A percentile compares a stretch with the other conserved stretches of the same genome.
phyloP scores from a whole-genome alignment of 2,797 vertebrate species.

The Acipenser oxyrinchus region DNA sequence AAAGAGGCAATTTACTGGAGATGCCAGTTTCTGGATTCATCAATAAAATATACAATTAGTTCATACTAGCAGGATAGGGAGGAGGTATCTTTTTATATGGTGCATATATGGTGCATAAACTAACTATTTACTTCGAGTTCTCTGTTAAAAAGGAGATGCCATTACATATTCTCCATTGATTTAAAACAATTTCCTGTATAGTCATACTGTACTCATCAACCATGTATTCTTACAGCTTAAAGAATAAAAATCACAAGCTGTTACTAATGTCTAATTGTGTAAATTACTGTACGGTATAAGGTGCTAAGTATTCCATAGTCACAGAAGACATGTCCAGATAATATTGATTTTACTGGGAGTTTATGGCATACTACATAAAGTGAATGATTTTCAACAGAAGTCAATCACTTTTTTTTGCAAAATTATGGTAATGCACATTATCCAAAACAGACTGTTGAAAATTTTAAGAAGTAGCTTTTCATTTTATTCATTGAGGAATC shows the following conservation, averaged over 20 bases:
- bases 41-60: constrained; percentile 72
- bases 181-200: too few species aligned
- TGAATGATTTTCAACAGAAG: constrained; percentile 28
- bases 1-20: constrained; percentile 66
- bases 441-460: constrained; percentile 76
- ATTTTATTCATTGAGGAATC: constrained; percentile 97
- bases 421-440: constrained; percentile 52
- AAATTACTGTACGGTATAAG: constrained; percentile 14
- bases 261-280: constrained; percentile 21
- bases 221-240: constrained; percentile 15
- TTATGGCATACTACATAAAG: constrained; percentile 24
- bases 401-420: constrained; percentile 13
- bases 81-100: constrained; percentile 12
- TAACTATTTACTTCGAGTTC: too few species aligned
- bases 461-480: constrained; percentile 89
- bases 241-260: constrained; percentile 28
- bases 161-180: too few species aligned
- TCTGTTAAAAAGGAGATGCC: too few species aligned
- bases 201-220: too few species aligned
- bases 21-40: constrained; percentile 67
- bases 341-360: constrained; percentile 33
- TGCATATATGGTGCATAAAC: too few species aligned
- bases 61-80: constrained; percentile 44
- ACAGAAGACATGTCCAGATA: constrained; percentile 22
- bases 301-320: constrained; percentile 24